Conservation (phyloP, 2,797 vertebrate species). For the Sebastes matsubarae region DNA sequence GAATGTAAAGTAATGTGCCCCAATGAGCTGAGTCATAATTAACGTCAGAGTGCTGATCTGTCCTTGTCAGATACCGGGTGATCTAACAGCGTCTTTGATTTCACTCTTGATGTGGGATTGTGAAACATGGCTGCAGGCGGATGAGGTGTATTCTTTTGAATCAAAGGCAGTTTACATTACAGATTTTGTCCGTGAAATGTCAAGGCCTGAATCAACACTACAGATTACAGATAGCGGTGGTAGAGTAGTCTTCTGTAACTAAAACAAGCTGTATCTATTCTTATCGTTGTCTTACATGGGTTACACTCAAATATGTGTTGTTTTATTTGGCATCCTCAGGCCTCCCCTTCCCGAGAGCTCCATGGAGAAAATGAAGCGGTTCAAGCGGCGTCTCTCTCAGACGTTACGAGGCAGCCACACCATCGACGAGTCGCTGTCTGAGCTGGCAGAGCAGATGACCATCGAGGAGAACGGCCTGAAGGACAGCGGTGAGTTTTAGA, state of each 20-base stretch:
- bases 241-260: not conserved
- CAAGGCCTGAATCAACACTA: conserved; percentile 10
- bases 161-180: conserved; percentile 8
- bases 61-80: conserved; percentile 16
- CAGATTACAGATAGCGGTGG: not conserved
- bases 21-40: conserved; percentile 71
- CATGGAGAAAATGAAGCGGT: conserved; percentile 94
- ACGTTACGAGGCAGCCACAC: conserved; percentile 95
- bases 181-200: conserved; percentile 22
- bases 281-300: not conserved
- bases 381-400: conserved; percentile 93
- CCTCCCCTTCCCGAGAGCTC: conserved; percentile 85
- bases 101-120: conserved; percentile 36
- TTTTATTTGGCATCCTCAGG: conserved; percentile 71
- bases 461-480: conserved; percentile 94
- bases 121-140: conserved; percentile 41
- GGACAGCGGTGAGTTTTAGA: conserved; percentile 87
- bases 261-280: not conserved
- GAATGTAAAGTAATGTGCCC: conserved; percentile 51
- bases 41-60: conserved; percentile 34
- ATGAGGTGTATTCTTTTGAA: conserved; percentile 18
- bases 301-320: not conserved
- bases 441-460: conserved; percentile 96
- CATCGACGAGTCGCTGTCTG: conserved; percentile 95
- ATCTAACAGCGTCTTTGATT: conserved; percentile 11